Evolutionary conservation across 2,113 vertebrate genomes (phyloP).

Genomic region (Chlamydotis undulata): DNA sequence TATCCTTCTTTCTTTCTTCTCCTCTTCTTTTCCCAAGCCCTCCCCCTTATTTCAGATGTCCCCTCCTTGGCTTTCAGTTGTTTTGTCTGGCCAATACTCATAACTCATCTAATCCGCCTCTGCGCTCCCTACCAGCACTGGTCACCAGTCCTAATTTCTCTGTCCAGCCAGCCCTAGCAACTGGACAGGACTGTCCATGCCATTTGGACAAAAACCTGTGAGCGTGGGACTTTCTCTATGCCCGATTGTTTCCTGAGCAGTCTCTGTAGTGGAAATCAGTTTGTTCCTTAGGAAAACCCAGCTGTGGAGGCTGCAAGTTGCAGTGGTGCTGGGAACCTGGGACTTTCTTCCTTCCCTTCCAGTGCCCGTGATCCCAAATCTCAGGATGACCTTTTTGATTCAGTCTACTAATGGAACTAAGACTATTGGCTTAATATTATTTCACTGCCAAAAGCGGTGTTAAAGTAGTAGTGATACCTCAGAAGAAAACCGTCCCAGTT

Average conservation of each 20-base stretch:
- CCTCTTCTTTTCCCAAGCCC: neutral
- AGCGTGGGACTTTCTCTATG: neutral
- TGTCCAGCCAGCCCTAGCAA: neutral
- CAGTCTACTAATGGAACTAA: neutral
- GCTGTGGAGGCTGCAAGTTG: neutral
- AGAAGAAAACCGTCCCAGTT: neutral
- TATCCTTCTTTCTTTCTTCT: neutral
- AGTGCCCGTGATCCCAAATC: neutral
- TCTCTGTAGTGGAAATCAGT: neutral
- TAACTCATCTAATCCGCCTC: neutral
- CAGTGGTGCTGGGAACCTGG: neutral
- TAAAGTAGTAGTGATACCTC: neutral
- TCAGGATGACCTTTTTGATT: neutral
- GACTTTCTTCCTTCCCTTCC: neutral
- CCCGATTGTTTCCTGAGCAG: neutral
- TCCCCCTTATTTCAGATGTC: neutral
- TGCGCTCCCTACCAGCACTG: neutral
- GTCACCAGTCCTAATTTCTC: neutral
- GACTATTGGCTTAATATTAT: neutral
- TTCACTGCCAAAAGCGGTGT: neutral
- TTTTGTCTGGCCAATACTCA: neutral
- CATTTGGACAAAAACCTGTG: neutral
- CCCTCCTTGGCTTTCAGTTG: neutral
- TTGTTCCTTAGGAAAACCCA: neutral
- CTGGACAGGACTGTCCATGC: neutral